Percentiles rank a stretch among this genome's conserved stretches.
These are phyloP conservation scores for Rynchops niger DNA, from an alignment of 2,113 vertebrate species.

Conservation along the genomic window DNA sequence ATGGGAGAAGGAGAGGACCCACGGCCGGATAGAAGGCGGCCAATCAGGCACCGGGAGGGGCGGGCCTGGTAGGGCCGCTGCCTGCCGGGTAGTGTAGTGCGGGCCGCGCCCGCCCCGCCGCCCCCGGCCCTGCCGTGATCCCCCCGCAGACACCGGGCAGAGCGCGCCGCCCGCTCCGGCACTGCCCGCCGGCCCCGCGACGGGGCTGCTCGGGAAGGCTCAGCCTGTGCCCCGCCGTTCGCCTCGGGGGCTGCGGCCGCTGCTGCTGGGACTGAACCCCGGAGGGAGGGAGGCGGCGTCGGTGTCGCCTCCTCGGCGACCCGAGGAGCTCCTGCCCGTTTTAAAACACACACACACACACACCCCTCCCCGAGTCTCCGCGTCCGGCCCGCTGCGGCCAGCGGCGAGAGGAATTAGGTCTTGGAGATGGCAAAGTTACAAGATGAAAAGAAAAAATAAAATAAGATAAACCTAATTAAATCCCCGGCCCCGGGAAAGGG, in stretches of 20 bases:
- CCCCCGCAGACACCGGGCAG: neutral
- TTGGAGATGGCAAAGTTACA: neutral
- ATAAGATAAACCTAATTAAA: neutral
- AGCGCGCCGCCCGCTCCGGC: neutral
- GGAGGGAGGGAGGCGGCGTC: neutral
- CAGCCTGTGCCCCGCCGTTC: neutral
- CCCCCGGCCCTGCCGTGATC: neutral
- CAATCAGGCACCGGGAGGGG: constrained; percentile 15
- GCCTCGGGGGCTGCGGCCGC: neutral
- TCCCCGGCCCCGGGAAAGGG: neutral
- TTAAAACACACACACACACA: neutral
- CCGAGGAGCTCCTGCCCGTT: neutral
- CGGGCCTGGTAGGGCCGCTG: neutral
- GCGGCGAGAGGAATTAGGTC: neutral
- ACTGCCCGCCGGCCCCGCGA: neutral
- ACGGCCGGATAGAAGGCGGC: neutral
- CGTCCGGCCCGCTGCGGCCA: neutral
- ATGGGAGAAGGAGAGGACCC: neutral
- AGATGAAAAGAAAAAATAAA: neutral
- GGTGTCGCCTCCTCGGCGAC: neutral
- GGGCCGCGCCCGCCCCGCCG: neutral
- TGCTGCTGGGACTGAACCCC: neutral
- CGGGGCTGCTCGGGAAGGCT: neutral
- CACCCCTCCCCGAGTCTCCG: neutral
- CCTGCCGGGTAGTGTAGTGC: constrained; percentile 41